Conservation (phyloP, 2,888 invertebrate genomes). For the Drosophila setosimentum region DNA sequence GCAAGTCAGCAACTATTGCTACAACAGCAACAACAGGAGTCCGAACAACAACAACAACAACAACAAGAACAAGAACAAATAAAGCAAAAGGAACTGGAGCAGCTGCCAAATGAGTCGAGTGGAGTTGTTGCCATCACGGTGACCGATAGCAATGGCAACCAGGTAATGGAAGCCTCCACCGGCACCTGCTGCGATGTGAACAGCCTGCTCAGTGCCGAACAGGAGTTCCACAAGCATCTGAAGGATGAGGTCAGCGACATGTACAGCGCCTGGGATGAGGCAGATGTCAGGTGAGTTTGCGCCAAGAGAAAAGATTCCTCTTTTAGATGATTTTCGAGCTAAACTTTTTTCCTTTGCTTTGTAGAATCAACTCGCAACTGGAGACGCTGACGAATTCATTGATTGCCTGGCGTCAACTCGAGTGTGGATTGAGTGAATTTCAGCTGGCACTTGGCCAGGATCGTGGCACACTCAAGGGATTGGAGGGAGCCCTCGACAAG, state of each 20-base stretch:
- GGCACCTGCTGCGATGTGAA: constrained; percentile 76
- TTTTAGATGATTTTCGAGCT: background rate
- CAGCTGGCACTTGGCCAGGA: constrained; percentile 91
- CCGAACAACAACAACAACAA: constrained; percentile 43
- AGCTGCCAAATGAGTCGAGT: background rate
- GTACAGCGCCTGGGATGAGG: constrained; percentile 90
- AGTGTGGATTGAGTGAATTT: constrained; percentile 90
- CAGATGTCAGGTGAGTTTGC: constrained; percentile 88
- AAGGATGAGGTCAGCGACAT: constrained; percentile 90
- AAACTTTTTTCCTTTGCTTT: constrained; percentile 22
- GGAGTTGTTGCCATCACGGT: constrained; percentile 67
- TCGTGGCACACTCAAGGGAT: constrained; percentile 84
- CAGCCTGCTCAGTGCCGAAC: constrained; percentile 82
- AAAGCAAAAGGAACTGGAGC: constrained; percentile 13
- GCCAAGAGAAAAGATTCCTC: accelerated
- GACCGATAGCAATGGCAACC: constrained; percentile 79
- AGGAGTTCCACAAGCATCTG: constrained; percentile 86
- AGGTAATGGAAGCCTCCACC: constrained; percentile 63
- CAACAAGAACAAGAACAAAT: constrained; percentile 35
- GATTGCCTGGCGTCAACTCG: constrained; percentile 91
- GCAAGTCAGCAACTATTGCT: constrained; percentile 62
- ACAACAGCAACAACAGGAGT: constrained; percentile 63
- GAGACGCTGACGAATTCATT: constrained; percentile 90
- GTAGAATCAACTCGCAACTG: constrained; percentile 90
- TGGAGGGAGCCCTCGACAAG: constrained; percentile 84